These are phyloP conservation scores for Ptychadena robeensis DNA, from an alignment of 2,797 vertebrate species.

Conservation along the genomic window DNA sequence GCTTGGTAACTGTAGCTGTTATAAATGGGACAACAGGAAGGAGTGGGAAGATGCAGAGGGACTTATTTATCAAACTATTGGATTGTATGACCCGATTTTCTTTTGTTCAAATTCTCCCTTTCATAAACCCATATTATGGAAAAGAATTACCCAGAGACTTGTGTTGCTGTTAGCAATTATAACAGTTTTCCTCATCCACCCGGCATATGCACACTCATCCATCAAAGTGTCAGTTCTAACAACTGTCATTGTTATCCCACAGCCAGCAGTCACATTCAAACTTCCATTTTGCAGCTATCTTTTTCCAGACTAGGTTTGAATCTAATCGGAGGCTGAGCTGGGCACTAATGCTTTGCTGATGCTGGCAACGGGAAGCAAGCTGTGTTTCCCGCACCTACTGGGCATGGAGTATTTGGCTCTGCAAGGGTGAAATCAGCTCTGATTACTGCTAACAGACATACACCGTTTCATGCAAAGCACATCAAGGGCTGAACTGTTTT, in stretches of 20 bases:
- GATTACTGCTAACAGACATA: neutral
- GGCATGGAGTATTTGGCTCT: neutral
- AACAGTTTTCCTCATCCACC: neutral
- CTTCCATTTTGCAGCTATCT: neutral
- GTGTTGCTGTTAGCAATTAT: neutral
- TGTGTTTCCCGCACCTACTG: neutral
- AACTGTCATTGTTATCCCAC: neutral
- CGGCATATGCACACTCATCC: neutral
- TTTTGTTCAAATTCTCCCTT: neutral
- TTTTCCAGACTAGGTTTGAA: neutral
- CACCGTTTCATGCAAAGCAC: neutral
- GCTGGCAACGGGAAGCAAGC: neutral
- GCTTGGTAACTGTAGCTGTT: neutral
- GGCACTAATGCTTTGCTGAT: neutral
- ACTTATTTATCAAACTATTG: neutral
- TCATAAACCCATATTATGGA: neutral
- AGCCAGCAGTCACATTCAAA: neutral
- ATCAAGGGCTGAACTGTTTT: neutral
- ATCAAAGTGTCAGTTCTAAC: neutral
- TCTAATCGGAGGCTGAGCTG: neutral
- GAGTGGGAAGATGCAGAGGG: too few relatives aligned
- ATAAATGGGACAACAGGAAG: too few relatives aligned
- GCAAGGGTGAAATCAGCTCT: neutral
- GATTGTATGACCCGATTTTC: neutral
- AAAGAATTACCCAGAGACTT: neutral